Evolutionary conservation across 2,113 vertebrate species (phyloP), one percentile per base, ranked within the genome.

Genomic region (Athene cunicularia): DNA sequence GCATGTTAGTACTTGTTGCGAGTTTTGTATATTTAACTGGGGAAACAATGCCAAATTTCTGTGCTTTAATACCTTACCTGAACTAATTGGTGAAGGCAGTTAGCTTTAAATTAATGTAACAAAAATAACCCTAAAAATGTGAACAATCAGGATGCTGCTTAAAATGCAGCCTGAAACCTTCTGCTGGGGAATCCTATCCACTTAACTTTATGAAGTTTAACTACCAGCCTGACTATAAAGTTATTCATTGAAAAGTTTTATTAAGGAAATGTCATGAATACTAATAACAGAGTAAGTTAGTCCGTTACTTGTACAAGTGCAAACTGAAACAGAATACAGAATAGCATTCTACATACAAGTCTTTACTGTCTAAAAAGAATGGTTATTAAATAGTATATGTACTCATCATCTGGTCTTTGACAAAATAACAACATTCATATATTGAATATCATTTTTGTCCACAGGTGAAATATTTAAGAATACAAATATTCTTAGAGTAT

Each of bases 171-270:
- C 87, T 76, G 84, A 96, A 97, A 95, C 81, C 74, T 93, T 82
- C 80, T 88, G 77, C 6, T 94, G 63, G 59, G 71, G 94, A 94
- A 91, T 93, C 89, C 89, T 89, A 88, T 23, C 49, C 74, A 94
- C 87, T 94, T 96, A 86, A 89, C 74, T 95, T 94, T 59, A 93
- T 91, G 77, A 93, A 93, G 84, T 95, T 96, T 86, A 97, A 93
- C 89, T 91, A 94, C 18, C 21, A 93, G n/a, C 26, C 89, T 95
- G 33, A 95, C 77, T 94, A 86, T 83, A 86, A 96, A 96, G 58
- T 91, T 91, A 91, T 89, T 93, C 8, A 97, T 12, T 94, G 84
- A 91, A 87, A 95, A 95, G 77, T 90, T 96, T 96, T 92, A 94
- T 96, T 96, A 95, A 96, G 80, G 62, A 95, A 95, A 91, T 66